A percentile compares a stretch with the other conserved stretches of the same genome.
Evolutionary conservation across 2,797 vertebrate genomes (phyloP).

Genomic region (Microctenopoma stevenorrisi): DNA sequence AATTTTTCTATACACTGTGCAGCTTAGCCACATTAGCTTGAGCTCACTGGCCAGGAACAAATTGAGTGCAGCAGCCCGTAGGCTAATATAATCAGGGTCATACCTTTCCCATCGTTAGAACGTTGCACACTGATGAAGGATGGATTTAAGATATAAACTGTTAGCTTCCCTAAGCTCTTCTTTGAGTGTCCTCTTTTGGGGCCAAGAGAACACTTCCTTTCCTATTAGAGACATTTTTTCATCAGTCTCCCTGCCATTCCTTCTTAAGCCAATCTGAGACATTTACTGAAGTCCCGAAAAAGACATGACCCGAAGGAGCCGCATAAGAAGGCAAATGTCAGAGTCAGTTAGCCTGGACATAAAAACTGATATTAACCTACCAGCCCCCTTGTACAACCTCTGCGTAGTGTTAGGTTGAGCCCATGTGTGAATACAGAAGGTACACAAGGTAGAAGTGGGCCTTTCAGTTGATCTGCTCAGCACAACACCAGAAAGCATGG

Average conservation of each 20-base stretch:
- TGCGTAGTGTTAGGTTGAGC: no score
- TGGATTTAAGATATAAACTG: conserved; percentile 49
- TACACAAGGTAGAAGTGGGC: no score
- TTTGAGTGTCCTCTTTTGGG: conserved; percentile 41
- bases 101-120: conserved; percentile 76
- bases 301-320: no score
- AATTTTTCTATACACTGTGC: conserved; percentile 67
- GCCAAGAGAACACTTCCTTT: conserved; percentile 54
- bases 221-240: conserved; percentile 26
- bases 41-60: conserved; percentile 73
- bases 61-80: conserved; percentile 65
- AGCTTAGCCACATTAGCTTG: conserved; percentile 72
- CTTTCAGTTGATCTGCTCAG: no score
- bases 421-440: no score
- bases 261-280: neutral
- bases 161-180: conserved; percentile 51
- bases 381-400: no score
- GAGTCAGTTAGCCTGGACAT: no score
- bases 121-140: conserved; percentile 60
- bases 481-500: no score
- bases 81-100: conserved; percentile 73
- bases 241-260: conserved; percentile 7
- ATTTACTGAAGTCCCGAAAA: no score
- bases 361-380: no score
- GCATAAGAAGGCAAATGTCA: no score